Evolutionary conservation across 2,113 vertebrate genomes (phyloP), one percentile per base, ranked within the genome.

Genomic region (Chloroceryle aenea): DNA sequence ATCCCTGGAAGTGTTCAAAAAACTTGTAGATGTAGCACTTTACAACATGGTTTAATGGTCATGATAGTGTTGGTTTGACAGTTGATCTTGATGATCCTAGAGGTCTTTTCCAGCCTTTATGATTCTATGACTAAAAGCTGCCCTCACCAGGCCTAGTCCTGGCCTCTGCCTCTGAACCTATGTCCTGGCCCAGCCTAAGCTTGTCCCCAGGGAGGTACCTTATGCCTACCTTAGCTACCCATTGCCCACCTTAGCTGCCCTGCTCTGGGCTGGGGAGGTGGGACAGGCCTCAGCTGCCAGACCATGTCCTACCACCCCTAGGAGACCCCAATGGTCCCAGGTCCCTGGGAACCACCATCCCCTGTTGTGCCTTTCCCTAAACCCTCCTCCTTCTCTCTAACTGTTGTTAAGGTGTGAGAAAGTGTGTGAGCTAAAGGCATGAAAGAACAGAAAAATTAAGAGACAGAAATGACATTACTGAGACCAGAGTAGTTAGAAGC

Each of bases 191-290:
- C 36, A 40, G 43, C 14, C 29, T 25, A 36, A 10, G 21, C 21
- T n/a, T 0, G 3, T 23, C 2, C 8, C 5, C 21, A 25, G 19
- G 36, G 26, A 52, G 12, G 12, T 56, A 22, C 5, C 50, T 12
- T 21, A 50, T 59, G 27, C 15, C 32, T 3, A 19, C 36, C n/a
- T n/a, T n/a, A n/a, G n/a, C n/a, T n/a, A n/a, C 20, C 25, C 0
- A 0, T 20, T 71, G 42, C 8, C 11, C 21, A 6, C 2, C 6
- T 0, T 9, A 13, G 29, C 22, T 79, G 26, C 16, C 56, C 32
- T 61, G 62, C 26, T 73, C 25, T 25, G 20, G 42, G 8, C 14
- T 47, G 23, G 34, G n/a, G 34, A 25, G 0, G 10, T 38, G 8
- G 29, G 40, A 66, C 6, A 20, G 2, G 6, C 4, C 22, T 22